phyloP scores from a whole-genome alignment of 2,113 vertebrate species.

The Cyanistes caeruleus region DNA sequence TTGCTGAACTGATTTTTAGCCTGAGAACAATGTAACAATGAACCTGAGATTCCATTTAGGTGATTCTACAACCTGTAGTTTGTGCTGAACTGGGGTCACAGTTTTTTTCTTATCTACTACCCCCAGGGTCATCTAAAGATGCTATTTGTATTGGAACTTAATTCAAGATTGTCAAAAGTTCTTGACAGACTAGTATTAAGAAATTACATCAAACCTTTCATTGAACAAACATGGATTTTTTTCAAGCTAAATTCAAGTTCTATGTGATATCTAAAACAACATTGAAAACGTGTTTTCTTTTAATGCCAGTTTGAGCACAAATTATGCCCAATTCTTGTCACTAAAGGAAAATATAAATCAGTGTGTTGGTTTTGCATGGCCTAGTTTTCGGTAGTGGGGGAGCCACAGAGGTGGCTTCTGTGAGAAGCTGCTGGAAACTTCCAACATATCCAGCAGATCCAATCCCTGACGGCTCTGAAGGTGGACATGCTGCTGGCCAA shows the following conservation, averaged over 20 bases:
- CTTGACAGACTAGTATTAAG: neutral
- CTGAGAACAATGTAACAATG: fast-evolving
- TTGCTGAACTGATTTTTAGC: neutral
- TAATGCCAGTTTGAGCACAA: neutral
- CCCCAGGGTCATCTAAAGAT: neutral
- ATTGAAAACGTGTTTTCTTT: neutral
- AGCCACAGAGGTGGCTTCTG: neutral
- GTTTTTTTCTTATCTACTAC: neutral
- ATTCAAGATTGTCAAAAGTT: neutral
- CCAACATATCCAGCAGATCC: no score
- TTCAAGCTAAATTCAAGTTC: neutral
- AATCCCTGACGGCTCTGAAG: neutral
- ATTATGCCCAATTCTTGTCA: neutral
- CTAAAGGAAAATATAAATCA: neutral
- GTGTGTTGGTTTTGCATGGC: neutral
- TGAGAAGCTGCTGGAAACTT: neutral
- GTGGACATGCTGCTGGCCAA: no score
- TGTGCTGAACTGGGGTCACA: neutral
- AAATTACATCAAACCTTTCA: neutral
- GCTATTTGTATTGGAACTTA: fast-evolving
- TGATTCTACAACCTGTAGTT: neutral
- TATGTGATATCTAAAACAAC: neutral
- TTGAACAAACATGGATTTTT: neutral
- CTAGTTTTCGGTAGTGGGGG: neutral
- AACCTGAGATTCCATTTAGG: neutral